Percentiles rank a stretch among this genome's conserved stretches.
phyloP scores from a whole-genome alignment of 2,797 vertebrate genomes.

The Zenarchopterus dispar region DNA sequence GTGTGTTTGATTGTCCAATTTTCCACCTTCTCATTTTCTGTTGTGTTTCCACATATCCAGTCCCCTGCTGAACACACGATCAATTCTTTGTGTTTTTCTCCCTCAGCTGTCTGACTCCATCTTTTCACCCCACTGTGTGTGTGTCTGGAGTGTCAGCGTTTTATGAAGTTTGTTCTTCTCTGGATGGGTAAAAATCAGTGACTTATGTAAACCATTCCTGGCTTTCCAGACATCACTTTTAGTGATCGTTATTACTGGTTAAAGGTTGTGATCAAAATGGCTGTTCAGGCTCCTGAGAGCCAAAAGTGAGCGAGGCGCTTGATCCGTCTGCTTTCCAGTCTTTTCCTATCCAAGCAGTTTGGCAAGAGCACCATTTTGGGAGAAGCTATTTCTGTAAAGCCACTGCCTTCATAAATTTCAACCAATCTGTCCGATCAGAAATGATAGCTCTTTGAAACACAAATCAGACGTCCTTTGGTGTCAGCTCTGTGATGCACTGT shows the following conservation, averaged over 20 bases:
- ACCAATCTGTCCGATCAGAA: background rate
- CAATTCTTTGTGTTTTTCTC: conserved; percentile 52
- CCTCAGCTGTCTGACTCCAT: conserved; percentile 34
- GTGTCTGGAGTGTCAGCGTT: conserved; percentile 50
- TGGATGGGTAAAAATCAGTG: conserved; percentile 47
- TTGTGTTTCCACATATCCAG: conserved; percentile 56
- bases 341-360: background rate
- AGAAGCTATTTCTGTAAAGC: too few relatives aligned
- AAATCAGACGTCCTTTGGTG: too few relatives aligned
- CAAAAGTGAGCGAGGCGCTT: background rate
- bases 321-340: background rate
- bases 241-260: background rate
- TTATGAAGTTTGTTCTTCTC: conserved; percentile 68
- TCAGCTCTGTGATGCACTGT: too few relatives aligned
- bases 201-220: background rate
- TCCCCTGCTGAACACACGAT: conserved; percentile 41
- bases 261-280: conserved; percentile 6
- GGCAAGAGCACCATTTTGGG: background rate
- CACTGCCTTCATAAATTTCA: background rate
- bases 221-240: background rate
- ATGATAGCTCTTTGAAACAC: too few relatives aligned
- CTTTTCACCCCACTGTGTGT: conserved; percentile 19
- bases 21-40: conserved; percentile 64
- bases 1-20: conserved; percentile 70
- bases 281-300: background rate